Evolutionary conservation across 2,113 vertebrate genomes (phyloP).

Genomic region (Microtus oregoni): DNA sequence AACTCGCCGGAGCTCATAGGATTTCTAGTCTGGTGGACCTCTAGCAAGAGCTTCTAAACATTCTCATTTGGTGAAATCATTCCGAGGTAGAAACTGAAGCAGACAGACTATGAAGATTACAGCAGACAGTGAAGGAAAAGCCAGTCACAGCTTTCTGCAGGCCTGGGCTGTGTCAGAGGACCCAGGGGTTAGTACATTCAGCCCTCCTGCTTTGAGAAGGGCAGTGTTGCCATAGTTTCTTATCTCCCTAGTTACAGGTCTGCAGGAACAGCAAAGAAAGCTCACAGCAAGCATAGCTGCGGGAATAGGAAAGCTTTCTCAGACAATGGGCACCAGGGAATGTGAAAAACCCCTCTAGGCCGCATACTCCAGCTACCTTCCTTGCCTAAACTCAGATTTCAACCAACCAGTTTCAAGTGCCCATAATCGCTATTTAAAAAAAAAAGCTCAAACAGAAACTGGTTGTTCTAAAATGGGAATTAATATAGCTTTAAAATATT

Average conservation of each 20-base stretch:
- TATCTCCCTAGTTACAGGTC: conserved; percentile 60
- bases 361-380: neutral
- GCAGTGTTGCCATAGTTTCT: conserved; percentile 70
- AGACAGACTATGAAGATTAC: neutral
- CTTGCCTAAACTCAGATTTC: neutral
- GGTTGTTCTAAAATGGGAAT: conserved; percentile 20
- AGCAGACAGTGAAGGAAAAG: neutral
- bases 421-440: neutral
- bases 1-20: conserved; percentile 3
- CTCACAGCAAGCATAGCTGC: conserved; percentile 36
- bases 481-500: neutral
- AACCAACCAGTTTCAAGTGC: neutral
- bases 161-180: neutral
- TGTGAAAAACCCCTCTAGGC: neutral
- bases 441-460: neutral
- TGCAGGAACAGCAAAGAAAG: neutral
- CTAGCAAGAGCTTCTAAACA: conserved; percentile 31
- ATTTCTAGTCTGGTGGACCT: neutral
- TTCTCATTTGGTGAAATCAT: neutral
- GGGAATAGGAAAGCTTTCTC: conserved; percentile 22
- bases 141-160: neutral
- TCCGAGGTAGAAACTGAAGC: neutral
- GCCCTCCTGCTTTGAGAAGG: conserved; percentile 32
- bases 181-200: neutral
- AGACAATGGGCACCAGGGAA: neutral